Evolutionary conservation across 1,140 invertebrate species (phyloP).

Genomic region (Apis cerana): DNA sequence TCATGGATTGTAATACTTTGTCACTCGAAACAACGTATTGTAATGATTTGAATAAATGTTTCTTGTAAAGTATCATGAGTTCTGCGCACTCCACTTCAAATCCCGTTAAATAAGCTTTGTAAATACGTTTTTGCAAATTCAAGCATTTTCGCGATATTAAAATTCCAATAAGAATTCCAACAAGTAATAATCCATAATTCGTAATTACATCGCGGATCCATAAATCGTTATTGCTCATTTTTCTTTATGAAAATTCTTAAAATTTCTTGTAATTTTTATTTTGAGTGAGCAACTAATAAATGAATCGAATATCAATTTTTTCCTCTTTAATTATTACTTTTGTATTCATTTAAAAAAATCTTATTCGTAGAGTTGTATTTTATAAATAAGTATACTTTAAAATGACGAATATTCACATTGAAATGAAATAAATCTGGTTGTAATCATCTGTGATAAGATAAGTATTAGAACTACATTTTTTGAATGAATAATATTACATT

Average conservation of each 20-base stretch:
- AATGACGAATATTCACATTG: background rate
- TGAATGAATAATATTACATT: background rate
- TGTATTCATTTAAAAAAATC: background rate
- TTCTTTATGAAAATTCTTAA: background rate
- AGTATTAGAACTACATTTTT: constrained; percentile 18
- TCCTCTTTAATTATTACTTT: background rate
- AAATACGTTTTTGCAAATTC: constrained; percentile 62
- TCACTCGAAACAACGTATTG: constrained; percentile 65
- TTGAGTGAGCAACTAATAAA: background rate
- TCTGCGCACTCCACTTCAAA: constrained; percentile 75
- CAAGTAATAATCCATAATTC: constrained; percentile 63
- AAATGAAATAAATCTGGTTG: background rate
- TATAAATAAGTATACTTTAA: background rate
- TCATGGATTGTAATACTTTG: constrained; percentile 59
- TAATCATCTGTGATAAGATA: constrained; percentile 44
- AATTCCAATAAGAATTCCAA: constrained; percentile 21
- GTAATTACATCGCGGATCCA: constrained; percentile 72
- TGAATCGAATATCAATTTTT: too few relatives aligned
- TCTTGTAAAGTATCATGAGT: constrained; percentile 63
- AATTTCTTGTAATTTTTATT: too few relatives aligned
- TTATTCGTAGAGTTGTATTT: too few relatives aligned
- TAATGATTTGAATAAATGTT: constrained; percentile 67
- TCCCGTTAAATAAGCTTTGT: constrained; percentile 70
- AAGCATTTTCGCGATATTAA: constrained; percentile 67
- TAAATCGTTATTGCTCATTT: constrained; percentile 72